Conservation (phyloP, 2,113 vertebrate genomes). For the Xiphias gladius region DNA sequence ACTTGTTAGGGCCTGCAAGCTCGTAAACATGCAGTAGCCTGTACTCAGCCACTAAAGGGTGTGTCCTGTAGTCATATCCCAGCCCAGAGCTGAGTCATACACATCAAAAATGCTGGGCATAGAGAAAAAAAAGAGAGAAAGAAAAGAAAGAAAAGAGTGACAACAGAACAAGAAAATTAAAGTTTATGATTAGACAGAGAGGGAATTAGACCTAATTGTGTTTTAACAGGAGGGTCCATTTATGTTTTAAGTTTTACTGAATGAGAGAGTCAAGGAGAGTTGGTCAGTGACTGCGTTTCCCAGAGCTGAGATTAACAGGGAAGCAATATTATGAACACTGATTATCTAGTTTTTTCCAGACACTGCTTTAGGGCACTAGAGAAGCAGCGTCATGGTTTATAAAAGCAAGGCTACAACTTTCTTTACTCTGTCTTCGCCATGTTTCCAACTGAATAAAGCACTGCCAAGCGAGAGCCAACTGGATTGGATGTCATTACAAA, state of each 20-base stretch:
- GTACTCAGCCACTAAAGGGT: constrained; percentile 54
- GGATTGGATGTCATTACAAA: background rate
- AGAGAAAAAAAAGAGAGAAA: background rate
- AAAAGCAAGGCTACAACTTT: background rate
- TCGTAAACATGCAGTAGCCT: constrained; percentile 63
- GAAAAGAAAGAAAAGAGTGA: background rate
- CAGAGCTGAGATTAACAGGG: background rate
- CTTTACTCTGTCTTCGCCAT: background rate
- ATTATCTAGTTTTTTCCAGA: background rate
- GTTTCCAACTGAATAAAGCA: background rate
- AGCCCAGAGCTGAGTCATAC: constrained; percentile 37
- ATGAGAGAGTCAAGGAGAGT: background rate
- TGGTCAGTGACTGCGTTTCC: background rate
- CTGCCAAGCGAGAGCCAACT: background rate
- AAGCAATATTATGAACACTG: background rate
- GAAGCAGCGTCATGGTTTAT: background rate
- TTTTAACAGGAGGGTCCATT: background rate
- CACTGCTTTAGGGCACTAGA: background rate
- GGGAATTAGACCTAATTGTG: background rate
- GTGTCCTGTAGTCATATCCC: constrained; percentile 44
- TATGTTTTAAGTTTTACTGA: background rate
- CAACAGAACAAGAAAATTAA: background rate
- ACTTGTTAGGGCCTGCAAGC: constrained; percentile 61
- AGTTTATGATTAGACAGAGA: background rate
- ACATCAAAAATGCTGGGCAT: background rate